Conservation (phyloP, 2,888 invertebrate genomes). For the Drosophila crucigera region DNA sequence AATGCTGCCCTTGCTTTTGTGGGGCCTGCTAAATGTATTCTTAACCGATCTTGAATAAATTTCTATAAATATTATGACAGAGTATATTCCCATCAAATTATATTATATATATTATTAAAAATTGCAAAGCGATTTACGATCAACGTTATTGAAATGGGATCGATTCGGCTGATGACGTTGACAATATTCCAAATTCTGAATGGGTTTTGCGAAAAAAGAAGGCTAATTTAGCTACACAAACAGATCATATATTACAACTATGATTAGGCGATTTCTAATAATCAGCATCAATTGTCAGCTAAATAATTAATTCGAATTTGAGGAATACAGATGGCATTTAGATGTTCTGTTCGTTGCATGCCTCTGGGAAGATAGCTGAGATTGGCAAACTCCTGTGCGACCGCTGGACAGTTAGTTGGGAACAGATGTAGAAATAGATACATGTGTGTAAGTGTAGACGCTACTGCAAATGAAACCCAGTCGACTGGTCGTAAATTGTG, state of each 20-base stretch:
- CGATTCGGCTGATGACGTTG: neutral
- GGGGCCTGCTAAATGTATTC: neutral
- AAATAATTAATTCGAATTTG: neutral
- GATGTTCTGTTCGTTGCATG: neutral
- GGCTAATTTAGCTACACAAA: neutral
- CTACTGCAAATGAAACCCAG: slow-evolving; percentile 34
- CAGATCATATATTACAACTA: neutral
- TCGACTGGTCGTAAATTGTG: slow-evolving; percentile 42
- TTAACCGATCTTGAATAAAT: neutral
- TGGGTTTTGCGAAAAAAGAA: neutral
- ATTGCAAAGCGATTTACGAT: neutral
- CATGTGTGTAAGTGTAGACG: slow-evolving; percentile 6
- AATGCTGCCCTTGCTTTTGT: neutral
- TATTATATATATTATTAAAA: neutral
- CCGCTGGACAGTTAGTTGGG: neutral
- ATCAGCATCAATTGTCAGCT: neutral
- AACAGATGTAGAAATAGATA: neutral
- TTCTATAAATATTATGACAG: neutral
- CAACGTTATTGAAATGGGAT: neutral
- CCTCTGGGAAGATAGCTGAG: neutral
- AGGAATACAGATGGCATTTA: neutral
- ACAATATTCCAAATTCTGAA: neutral
- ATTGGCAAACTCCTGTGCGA: slow-evolving; percentile 24
- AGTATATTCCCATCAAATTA: neutral
- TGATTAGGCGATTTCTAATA: no score